Base-by-base conservation (phyloP, 1,140 invertebrate genomes). In the Belonocnema kinseyi region DNA sequence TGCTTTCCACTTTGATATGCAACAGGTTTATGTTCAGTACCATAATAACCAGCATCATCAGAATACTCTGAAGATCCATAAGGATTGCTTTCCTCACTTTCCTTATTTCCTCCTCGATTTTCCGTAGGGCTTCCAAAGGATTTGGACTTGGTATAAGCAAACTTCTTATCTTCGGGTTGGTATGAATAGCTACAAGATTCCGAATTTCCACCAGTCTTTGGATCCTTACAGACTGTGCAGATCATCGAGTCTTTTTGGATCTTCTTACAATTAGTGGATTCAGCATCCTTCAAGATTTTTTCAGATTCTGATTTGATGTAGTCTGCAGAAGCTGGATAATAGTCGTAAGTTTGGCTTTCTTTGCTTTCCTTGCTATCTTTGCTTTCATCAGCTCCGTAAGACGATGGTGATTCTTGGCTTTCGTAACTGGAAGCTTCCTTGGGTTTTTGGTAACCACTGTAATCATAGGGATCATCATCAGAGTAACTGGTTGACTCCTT, bases 161-260 rank as follows among this genome's bases (percentile, higher is more conserved):
- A 95, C 80, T 94, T 91, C 83, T 95, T 94, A 80, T 94, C 94
- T 79, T 93, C 93, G 0, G 95, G 95, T 78, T 94, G 92, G 12
- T 93, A 93, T 13, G 93, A 92, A 85, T 96, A 96, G 0, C 93
- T 94, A 83, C 95, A 96, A 56, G 94, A 93, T 90, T 96, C 95
- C 76, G 93, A 96, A 76, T 94, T 94, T 14, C 93, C 94, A n/a
- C 94, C 94, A 1, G 93, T 95, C 84, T 94, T 93, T 0, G 93
- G 92, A 84, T 96, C 93, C 83, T 94, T 93, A 84, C 95, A 96
- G 2, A 94, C 88, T 73, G 91, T 94, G 83, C 95, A 96, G 2
- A 92, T 92, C 93, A 94, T 94, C 4, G 93, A 93, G 82, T 95
- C 93, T 82, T 92, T 94, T 76, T 92, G 89, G 0, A 94, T 92